Evolutionary conservation across 1,140 invertebrate genomes (phyloP).

Genomic region (Macrostomum lignano): DNA sequence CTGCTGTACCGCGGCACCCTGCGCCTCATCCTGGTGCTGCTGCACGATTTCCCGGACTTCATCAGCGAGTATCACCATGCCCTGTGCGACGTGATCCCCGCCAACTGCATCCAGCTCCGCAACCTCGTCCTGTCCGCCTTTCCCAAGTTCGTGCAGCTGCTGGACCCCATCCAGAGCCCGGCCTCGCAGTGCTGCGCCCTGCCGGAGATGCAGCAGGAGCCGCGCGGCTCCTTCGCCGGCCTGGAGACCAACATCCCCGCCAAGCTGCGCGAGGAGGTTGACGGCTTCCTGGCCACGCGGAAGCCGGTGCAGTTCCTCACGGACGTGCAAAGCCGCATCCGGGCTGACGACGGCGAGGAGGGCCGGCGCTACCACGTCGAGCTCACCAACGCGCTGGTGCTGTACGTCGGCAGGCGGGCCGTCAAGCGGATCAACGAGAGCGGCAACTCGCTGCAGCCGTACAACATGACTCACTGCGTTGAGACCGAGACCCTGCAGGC

Average conservation of each 20-base stretch:
- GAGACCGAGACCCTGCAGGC: constrained; percentile 99
- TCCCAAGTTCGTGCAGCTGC: constrained; percentile 29
- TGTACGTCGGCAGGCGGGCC: constrained; percentile 86
- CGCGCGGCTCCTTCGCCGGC: constrained; percentile 3
- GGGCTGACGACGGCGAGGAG: no score
- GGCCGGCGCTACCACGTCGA: constrained; percentile 74
- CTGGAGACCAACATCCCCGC: background rate
- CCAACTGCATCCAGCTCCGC: constrained; percentile 93
- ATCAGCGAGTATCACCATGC: constrained; percentile 92
- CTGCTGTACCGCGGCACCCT: constrained; percentile 79
- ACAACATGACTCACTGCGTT: constrained; percentile 70
- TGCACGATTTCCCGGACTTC: constrained; percentile 97
- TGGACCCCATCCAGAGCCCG: constrained; percentile 1
- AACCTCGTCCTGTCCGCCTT: constrained; percentile 90
- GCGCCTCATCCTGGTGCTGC: constrained; percentile 63
- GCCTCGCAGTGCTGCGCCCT: background rate
- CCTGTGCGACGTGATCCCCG: constrained; percentile 95
- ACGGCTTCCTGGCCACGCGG: constrained; percentile 63
- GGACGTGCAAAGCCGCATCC: constrained; percentile 40
- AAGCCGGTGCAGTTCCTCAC: constrained; percentile 77
- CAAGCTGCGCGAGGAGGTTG: constrained; percentile 1
- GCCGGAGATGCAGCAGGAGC: constrained; percentile 1
- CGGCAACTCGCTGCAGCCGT: constrained; percentile 62
- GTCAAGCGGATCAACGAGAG: constrained; percentile 39
- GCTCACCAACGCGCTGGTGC: constrained; percentile 74